Base-by-base conservation (phyloP, 2,797 vertebrate genomes). In the Enteromius fasciolatus region DNA sequence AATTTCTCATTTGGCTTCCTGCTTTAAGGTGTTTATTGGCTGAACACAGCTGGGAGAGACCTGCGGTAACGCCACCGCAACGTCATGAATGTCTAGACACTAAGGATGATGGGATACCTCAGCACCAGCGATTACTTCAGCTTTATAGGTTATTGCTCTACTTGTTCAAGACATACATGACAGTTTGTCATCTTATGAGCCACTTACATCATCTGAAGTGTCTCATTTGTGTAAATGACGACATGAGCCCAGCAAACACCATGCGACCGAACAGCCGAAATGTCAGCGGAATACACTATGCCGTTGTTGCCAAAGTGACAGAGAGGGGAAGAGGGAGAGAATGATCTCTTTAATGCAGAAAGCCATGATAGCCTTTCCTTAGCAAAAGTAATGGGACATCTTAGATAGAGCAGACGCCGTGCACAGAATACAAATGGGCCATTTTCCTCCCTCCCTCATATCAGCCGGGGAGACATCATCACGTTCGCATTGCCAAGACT, bases 21-120 rank as follows among this genome's bases (percentile, higher is more conserved):
- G 88, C 87, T 84, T 86, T 83, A 74, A 57, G 75, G 82, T 64
- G 78, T 83, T 87, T 83, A 84, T 77, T 83, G 18, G 69, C 68
- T n/a, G 39, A 76, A 66, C 28, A 50, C 67, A 46, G 63, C 52
- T 39, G 41, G 17, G 61, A 76, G 44, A 50, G 69, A 75, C 52
- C 5, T 63, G 14, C 11, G n/a, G 11, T 68, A 74, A 76, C 25
- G 44, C n/a, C 50, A 25, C 48, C 48, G 12, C 31, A 68, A 52
- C 5, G 25, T 52, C n/a, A 20, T 20, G 39, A 54, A 5, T 4
- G 17, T 75, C 76, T 69, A 76, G 79, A 80, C 70, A 11, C 25
- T 15, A 52, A 31, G 23, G 33, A 66, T 82, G 80, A 82, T 82
- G 61, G 61, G 72, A 66, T 75, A 67, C 36, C 31, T 41, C 44